phyloP scores from a whole-genome alignment of 2,113 vertebrate genomes.

The Hemiscyllium ocellatum region DNA sequence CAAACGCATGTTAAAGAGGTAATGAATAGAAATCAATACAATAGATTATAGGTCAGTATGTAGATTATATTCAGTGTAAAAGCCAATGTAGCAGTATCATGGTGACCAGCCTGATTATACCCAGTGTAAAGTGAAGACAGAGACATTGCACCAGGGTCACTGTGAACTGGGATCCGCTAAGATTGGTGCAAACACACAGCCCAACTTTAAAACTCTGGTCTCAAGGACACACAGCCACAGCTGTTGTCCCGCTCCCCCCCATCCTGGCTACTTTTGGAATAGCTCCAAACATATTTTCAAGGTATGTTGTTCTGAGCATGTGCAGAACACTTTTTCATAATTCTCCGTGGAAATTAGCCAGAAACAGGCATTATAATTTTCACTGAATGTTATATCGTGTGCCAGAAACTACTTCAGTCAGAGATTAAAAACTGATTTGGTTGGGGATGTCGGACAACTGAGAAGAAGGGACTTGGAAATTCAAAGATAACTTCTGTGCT shows the following conservation, averaged over 20 bases:
- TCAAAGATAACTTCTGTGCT: neutral
- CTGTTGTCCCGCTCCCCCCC: neutral
- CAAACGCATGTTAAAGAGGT: no score
- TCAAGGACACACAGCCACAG: conserved; percentile 7
- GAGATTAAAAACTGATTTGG: neutral
- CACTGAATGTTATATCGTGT: neutral
- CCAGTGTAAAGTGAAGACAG: neutral
- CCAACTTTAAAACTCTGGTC: conserved; percentile 12
- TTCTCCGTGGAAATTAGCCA: neutral
- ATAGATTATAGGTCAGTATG: no score
- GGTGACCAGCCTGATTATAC: neutral
- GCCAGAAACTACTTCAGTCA: neutral
- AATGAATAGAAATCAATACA: no score
- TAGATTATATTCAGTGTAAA: no score
- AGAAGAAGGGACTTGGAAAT: neutral
- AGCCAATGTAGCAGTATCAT: neutral
- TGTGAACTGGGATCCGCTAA: neutral
- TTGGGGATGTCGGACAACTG: neutral
- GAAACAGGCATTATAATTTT: neutral
- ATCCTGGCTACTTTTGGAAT: neutral
- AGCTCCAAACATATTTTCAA: conserved; percentile 19
- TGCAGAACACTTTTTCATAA: conserved; percentile 10
- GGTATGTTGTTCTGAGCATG: conserved; percentile 22
- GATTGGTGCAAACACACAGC: neutral
- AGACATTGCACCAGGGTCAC: neutral